Evolutionary conservation across 2,888 invertebrate species (phyloP), one percentile per base, ranked within the genome.

Genomic region (Sturmia bella): DNA sequence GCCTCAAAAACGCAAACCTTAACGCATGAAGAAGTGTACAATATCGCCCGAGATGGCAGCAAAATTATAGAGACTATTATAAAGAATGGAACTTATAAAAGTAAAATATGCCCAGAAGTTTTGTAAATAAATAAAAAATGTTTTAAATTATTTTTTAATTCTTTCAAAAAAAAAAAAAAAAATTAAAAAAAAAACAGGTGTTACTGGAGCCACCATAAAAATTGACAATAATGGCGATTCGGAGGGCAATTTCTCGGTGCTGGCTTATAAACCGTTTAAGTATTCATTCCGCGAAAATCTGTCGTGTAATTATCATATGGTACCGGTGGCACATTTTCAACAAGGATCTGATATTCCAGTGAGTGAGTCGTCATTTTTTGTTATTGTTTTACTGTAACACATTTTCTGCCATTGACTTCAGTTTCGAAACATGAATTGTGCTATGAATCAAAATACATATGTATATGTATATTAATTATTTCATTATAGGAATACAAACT

Each of bases 211-310:
- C 89, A 95, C 95, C 82, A 97, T 99, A 87, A 96, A 96, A 85
- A 93, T 99, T 85, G 98, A 99, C 92, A 93, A 95, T 85, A 94
- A 96, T 86, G 99, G 98, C 2, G 98, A 99, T 91, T 98, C 98
- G 0, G 98, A 98, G 90, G 99, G 98, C 9, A 99, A 99, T 91
- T 99, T 98, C 92, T 98, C 99, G 0, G 96, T 99, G 72, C 92
- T 99, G 80, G 96, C 98, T 1, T 94, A 95, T 87, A 95, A 95
- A 89, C 92, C 92, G 17, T 90, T 90, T 84, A 91, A 92, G 84
- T 88, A 89, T 87, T 86, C 87, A 63, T 88, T 87, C 80, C 87
- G 87, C 63, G 90, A 91, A 83, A 93, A 93, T 86, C 94, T 95
- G 86, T 93, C 93, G 72, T 97, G 97, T 90, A 91, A 93, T 48